phyloP scores from a whole-genome alignment of 2,888 invertebrate genomes.

The Drosophila neotestacea region DNA sequence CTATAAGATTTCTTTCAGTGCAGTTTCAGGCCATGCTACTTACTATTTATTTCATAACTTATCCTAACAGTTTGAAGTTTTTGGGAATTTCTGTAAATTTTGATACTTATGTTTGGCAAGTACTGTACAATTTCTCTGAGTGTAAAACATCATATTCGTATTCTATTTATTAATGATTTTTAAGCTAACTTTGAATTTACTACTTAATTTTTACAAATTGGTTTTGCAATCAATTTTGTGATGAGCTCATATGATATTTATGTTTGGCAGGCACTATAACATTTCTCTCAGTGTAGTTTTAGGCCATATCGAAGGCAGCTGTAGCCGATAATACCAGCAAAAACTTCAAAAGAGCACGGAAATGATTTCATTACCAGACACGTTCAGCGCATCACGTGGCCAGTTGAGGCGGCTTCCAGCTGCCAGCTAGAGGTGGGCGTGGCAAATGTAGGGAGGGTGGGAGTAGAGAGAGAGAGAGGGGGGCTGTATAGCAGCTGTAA shows the following conservation, averaged over 20 bases:
- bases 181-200: too few species aligned
- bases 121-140: neutral
- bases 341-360: conserved; percentile 78
- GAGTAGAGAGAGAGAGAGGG: neutral
- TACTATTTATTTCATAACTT: too few species aligned
- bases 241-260: neutral
- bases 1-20: conserved; percentile 27
- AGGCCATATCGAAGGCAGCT: conserved; percentile 40
- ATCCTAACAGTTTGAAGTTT: too few species aligned
- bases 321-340: conserved; percentile 68
- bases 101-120: too few species aligned
- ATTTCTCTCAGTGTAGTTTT: conserved; percentile 34
- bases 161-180: too few species aligned
- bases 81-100: too few species aligned
- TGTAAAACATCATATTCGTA: neutral
- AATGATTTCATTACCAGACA: conserved; percentile 81
- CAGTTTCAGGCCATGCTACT: neutral
- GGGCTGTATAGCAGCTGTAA: conserved; percentile 37
- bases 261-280: too few species aligned
- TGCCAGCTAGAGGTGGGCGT: conserved; percentile 15
- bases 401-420: conserved; percentile 20
- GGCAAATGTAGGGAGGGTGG: neutral
- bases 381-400: conserved; percentile 62
- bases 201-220: neutral
- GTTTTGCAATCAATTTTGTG: neutral